A percentile compares a stretch with the other conserved stretches of the same genome.
Evolutionary conservation across 2,113 vertebrate genomes (phyloP).

Genomic region (Ameiurus melas): DNA sequence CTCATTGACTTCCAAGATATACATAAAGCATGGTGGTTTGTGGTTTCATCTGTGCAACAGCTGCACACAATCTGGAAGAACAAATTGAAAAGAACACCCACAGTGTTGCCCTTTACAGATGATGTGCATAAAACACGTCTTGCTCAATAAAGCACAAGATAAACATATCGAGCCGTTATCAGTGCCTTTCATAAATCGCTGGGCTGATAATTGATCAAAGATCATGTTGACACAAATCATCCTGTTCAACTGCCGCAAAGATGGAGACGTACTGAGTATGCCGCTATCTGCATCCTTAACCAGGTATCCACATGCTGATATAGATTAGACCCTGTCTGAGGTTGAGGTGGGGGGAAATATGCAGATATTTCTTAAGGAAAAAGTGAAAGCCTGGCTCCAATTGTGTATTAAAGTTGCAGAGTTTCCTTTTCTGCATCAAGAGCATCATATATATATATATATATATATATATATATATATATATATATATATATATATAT

Average conservation of each 20-base stretch:
- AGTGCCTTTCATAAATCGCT: background rate
- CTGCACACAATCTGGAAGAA: background rate
- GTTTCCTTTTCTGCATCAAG: background rate
- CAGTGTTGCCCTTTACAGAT: background rate
- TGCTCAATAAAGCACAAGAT: conserved; percentile 2
- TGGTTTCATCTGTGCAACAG: background rate
- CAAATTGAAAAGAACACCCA: background rate
- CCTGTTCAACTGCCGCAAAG: background rate
- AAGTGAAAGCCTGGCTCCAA: background rate
- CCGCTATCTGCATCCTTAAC: background rate
- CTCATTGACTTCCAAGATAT: background rate
- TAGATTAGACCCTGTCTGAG: background rate
- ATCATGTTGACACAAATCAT: background rate
- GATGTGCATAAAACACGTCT: background rate
- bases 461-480: too few relatives aligned
- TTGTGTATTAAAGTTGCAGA: background rate
- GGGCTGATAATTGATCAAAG: background rate
- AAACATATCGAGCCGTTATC: background rate
- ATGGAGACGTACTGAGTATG: background rate
- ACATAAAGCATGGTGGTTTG: background rate
- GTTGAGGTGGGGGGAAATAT: background rate
- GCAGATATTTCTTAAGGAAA: background rate
- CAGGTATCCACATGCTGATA: background rate
- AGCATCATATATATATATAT: too few relatives aligned
- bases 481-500: too few relatives aligned